Evolutionary conservation across 2,797 vertebrate species (phyloP).

Genomic region (Aselliscus stoliczkanus): DNA sequence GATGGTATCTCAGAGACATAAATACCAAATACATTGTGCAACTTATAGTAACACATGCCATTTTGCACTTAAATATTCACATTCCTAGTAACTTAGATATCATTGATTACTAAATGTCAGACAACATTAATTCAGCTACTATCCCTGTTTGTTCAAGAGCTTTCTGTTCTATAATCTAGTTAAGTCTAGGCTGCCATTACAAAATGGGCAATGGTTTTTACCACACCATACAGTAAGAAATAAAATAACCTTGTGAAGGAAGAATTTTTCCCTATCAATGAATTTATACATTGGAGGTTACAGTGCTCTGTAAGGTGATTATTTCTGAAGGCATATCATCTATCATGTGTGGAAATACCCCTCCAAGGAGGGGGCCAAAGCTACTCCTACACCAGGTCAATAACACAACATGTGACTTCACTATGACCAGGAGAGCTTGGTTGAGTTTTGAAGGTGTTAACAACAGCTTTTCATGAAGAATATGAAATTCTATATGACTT

Average conservation of each 20-base stretch:
- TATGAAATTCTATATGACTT: neutral
- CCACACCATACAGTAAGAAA: neutral
- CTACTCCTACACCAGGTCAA: neutral
- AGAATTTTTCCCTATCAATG: slow-evolving; percentile 33
- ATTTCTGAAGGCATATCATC: slow-evolving; percentile 56
- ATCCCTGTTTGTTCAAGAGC: neutral
- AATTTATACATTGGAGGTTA: slow-evolving; percentile 35
- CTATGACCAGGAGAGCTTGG: neutral
- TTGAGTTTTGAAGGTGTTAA: slow-evolving; percentile 32
- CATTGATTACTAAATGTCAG: neutral
- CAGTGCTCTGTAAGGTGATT: slow-evolving; percentile 36
- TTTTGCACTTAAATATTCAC: neutral
- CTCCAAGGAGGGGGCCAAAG: slow-evolving; percentile 3
- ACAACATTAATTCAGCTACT: neutral
- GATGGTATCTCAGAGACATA: neutral
- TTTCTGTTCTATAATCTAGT: neutral
- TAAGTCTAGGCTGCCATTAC: neutral
- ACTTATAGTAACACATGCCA: neutral
- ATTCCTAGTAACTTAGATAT: neutral
- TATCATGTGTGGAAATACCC: slow-evolving; percentile 30
- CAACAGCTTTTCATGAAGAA: slow-evolving; percentile 25
- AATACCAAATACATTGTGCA: neutral
- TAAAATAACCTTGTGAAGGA: slow-evolving; percentile 49
- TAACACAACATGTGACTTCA: neutral
- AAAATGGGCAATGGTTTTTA: neutral